Evolutionary conservation across 2,113 vertebrate genomes (phyloP).

Genomic region (Prochilodus magdalenae): DNA sequence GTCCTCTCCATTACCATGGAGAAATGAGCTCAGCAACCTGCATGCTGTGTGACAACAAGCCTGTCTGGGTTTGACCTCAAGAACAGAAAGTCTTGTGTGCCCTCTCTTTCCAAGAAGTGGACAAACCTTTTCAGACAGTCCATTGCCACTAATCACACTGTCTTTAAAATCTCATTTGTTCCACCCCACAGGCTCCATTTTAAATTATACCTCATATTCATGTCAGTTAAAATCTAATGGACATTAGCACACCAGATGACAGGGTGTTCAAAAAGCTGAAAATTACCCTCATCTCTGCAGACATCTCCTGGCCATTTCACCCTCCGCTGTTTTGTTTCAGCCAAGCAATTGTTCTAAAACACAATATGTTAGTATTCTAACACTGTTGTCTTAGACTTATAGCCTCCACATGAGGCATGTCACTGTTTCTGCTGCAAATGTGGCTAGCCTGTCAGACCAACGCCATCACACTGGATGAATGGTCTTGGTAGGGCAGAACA

Average conservation of each 20-base stretch:
- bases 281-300: not conserved
- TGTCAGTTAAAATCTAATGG: not conserved
- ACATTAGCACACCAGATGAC: not conserved
- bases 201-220: not conserved
- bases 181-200: not conserved
- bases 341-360: not conserved
- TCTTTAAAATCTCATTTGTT: constrained; percentile 12
- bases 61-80: not conserved
- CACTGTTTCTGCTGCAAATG: not conserved
- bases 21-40: not conserved
- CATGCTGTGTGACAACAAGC: not conserved
- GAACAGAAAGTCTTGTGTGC: not conserved
- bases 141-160: not conserved
- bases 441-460: not conserved
- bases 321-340: not conserved
- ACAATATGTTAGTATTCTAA: not conserved
- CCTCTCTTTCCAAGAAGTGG: not conserved
- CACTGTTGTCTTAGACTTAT: not conserved
- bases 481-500: not conserved
- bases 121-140: not conserved
- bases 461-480: not conserved
- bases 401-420: not conserved
- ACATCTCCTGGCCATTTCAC: not conserved
- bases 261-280: not conserved
- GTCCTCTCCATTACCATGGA: not conserved